phyloP scores from a whole-genome alignment of 2,797 vertebrate genomes.

The Borostomias antarcticus region DNA sequence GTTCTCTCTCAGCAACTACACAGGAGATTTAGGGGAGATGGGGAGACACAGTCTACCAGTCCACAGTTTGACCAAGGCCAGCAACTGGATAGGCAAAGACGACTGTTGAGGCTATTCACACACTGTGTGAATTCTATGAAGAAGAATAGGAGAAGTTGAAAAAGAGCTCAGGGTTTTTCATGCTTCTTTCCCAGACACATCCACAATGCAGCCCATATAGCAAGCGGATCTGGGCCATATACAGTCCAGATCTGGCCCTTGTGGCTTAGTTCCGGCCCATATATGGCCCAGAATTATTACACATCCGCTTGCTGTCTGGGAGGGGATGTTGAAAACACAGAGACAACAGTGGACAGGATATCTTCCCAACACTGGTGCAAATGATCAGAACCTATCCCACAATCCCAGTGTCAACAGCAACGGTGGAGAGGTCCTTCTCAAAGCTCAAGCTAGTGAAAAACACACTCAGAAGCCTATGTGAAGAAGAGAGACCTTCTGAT shows the following conservation, averaged over 20 bases:
- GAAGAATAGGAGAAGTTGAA: conserved; percentile 6
- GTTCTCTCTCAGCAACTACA: neutral
- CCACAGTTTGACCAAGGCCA: conserved; percentile 10
- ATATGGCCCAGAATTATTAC: no score
- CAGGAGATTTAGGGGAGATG: conserved; percentile 1
- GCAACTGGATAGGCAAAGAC: conserved; percentile 21
- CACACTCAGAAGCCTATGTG: conserved; percentile 7
- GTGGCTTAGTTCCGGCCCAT: no score
- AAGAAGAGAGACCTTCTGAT: neutral
- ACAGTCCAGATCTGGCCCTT: no score
- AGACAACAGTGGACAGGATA: neutral
- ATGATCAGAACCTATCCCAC: conserved; percentile 5
- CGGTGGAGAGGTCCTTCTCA: conserved; percentile 8
- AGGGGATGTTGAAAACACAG: neutral
- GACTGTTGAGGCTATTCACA: conserved; percentile 17
- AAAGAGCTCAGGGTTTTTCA: neutral
- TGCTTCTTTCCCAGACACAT: neutral
- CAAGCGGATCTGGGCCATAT: no score
- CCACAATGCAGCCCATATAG: no score
- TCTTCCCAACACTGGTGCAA: conserved; percentile 6
- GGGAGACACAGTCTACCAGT: conserved; percentile 6
- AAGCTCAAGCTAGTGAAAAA: conserved; percentile 4
- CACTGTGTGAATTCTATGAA: conserved; percentile 23
- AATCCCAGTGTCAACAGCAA: neutral
- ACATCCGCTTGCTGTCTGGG: no score